A percentile compares a stretch with the other conserved stretches of the same genome.
Evolutionary conservation across 37 sponge, comb jelly and placozoan species (phyloP).

Genomic region (Chondrilla cf. caribensis): DNA sequence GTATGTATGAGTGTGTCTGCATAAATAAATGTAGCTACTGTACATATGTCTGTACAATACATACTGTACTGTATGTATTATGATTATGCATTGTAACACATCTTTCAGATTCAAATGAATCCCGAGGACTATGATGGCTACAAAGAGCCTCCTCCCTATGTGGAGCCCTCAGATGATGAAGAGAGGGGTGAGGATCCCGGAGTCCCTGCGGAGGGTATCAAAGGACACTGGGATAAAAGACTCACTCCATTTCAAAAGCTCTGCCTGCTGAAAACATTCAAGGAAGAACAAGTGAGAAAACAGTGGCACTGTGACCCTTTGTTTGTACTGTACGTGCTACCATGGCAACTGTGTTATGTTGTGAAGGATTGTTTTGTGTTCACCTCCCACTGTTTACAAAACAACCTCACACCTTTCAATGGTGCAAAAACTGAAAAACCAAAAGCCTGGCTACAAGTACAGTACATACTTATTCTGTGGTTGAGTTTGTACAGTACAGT

Average conservation of each 20-base stretch:
- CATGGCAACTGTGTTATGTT: neutral
- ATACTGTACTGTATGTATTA: too few relatives aligned
- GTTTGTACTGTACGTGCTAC: neutral
- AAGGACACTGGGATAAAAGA: conserved; percentile 88
- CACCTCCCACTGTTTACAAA: neutral
- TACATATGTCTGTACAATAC: too few relatives aligned
- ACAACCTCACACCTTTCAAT: neutral
- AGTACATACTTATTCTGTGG: too few relatives aligned
- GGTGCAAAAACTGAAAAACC: neutral
- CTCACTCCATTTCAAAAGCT: conserved; percentile 88
- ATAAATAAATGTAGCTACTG: neutral
- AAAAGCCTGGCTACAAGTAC: too few relatives aligned
- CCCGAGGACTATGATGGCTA: conserved; percentile 74
- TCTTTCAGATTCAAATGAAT: conserved; percentile 53
- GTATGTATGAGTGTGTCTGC: neutral
- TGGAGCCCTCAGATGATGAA: neutral
- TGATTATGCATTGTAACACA: neutral
- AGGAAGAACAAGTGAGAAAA: conserved; percentile 79
- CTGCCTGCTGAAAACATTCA: conserved; percentile 84
- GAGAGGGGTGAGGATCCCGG: conserved; percentile 32
- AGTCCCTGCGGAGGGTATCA: neutral
- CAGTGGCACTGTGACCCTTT: neutral
- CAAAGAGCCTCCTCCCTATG: conserved; percentile 18
- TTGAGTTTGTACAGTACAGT: too few relatives aligned
- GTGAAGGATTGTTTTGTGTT: neutral